phyloP scores from a whole-genome alignment of 2,888 invertebrate genomes.

The Archaeoteleia sp. region DNA sequence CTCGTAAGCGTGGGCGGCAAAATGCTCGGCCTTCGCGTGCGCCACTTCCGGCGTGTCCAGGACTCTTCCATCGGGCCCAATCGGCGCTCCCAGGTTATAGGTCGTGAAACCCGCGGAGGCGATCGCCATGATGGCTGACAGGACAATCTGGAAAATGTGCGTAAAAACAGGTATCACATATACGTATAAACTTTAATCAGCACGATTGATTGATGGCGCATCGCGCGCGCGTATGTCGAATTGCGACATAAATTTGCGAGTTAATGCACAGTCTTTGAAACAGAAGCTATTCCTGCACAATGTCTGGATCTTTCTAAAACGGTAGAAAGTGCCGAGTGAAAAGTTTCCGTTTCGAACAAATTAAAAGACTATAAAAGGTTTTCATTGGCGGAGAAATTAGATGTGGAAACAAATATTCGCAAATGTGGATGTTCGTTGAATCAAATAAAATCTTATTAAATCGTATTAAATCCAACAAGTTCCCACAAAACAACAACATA shows the following conservation, averaged over 20 bases:
- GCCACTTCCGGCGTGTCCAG: constrained; percentile 51
- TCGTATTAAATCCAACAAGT: too few species aligned
- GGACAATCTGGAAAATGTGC: constrained; percentile 31
- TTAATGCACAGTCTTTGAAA: constrained; percentile 2
- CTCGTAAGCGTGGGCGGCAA: constrained; percentile 45
- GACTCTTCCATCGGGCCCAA: constrained; percentile 58
- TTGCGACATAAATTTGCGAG: constrained; percentile 4
- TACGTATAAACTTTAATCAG: neutral
- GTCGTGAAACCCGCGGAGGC: constrained; percentile 28
- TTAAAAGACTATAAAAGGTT: constrained; percentile 26
- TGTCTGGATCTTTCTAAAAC: constrained; percentile 12
- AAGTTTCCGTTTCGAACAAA: constrained; percentile 9
- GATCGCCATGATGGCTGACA: constrained; percentile 35
- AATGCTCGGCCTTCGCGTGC: constrained; percentile 45
- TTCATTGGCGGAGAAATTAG: constrained; percentile 33
- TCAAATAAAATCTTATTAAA: too few species aligned
- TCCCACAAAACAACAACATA: too few species aligned
- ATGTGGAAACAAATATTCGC: neutral
- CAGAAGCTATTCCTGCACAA: constrained; percentile 2
- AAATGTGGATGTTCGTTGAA: constrained; percentile 5
- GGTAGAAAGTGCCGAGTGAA: constrained; percentile 32
- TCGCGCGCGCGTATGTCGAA: neutral
- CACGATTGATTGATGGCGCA: neutral
- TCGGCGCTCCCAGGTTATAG: constrained; percentile 60
- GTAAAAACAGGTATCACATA: neutral